Evolutionary conservation across 2,888 invertebrate species (phyloP).

Genomic region (Pseudoips prasinana): DNA sequence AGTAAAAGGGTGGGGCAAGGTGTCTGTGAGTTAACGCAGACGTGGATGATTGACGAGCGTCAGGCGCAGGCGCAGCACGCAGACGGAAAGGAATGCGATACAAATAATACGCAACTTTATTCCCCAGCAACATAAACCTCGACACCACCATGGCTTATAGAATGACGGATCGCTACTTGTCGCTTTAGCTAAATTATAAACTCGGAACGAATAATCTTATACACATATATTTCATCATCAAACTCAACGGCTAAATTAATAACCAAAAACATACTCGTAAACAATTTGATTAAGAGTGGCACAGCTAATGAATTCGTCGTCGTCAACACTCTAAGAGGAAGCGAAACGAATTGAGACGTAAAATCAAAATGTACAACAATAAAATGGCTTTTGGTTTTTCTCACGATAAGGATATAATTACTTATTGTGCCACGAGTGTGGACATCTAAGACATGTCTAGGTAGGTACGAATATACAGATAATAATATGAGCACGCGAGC

Average conservation of each 20-base stretch:
- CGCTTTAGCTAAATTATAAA: too few relatives aligned
- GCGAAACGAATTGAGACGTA: neutral
- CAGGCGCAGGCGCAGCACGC: slow-evolving; percentile 4
- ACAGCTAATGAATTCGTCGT: neutral
- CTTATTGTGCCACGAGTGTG: too few relatives aligned
- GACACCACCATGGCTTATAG: too few relatives aligned
- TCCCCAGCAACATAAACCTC: too few relatives aligned
- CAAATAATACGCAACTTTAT: neutral
- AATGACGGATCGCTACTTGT: too few relatives aligned
- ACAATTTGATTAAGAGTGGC: too few relatives aligned
- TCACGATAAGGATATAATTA: slow-evolving; percentile 28
- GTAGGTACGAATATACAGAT: too few relatives aligned
- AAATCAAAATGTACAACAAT: slow-evolving; percentile 8
- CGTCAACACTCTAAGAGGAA: neutral
- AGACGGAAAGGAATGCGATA: slow-evolving; percentile 2
- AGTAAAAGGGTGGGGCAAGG: neutral
- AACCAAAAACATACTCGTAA: too few relatives aligned
- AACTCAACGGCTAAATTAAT: too few relatives aligned
- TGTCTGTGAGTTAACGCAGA: slow-evolving; percentile 9
- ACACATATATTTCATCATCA: too few relatives aligned
- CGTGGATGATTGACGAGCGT: slow-evolving; percentile 11
- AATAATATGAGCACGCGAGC: too few relatives aligned
- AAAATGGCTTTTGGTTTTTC: slow-evolving; percentile 21
- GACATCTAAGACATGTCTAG: slow-evolving; percentile 5
- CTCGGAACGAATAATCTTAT: too few relatives aligned